A percentile compares a stretch with the other conserved stretches of the same genome.
phyloP scores from a whole-genome alignment of 2,113 vertebrate species.

The Centropus unirufus region DNA sequence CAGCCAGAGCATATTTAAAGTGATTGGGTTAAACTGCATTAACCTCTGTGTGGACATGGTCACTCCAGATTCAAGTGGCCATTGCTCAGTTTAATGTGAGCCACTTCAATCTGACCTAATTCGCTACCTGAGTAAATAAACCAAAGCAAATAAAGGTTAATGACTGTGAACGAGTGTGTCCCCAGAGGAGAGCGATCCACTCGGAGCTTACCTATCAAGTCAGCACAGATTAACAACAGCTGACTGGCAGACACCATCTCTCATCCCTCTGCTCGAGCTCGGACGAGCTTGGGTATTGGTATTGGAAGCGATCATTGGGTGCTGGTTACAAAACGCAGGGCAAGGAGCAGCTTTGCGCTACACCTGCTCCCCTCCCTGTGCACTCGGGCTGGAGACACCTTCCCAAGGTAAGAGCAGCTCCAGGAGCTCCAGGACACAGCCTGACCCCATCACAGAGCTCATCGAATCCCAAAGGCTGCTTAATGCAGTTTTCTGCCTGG shows the following conservation, averaged over 20 bases:
- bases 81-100: constrained; percentile 12
- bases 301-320: neutral
- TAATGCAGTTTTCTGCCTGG: neutral
- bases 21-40: constrained; percentile 14
- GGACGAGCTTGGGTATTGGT: neutral
- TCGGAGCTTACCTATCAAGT: neutral
- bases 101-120: neutral
- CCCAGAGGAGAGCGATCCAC: constrained; percentile 1
- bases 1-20: neutral
- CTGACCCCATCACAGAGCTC: neutral
- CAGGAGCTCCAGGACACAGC: neutral
- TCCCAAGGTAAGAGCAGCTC: neutral
- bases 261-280: neutral
- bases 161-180: neutral
- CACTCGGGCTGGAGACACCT: fast-evolving
- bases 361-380: neutral
- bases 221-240: neutral
- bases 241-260: neutral
- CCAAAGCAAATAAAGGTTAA: constrained; percentile 47
- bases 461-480: neutral
- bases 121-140: constrained; percentile 16
- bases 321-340: neutral
- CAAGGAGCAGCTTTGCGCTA: neutral
- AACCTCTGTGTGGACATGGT: constrained; percentile 18
- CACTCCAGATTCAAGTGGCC: constrained; percentile 35